These are phyloP conservation scores for Trogon surrucura DNA, from an alignment of 2,113 vertebrate species.

Conservation along the genomic window DNA sequence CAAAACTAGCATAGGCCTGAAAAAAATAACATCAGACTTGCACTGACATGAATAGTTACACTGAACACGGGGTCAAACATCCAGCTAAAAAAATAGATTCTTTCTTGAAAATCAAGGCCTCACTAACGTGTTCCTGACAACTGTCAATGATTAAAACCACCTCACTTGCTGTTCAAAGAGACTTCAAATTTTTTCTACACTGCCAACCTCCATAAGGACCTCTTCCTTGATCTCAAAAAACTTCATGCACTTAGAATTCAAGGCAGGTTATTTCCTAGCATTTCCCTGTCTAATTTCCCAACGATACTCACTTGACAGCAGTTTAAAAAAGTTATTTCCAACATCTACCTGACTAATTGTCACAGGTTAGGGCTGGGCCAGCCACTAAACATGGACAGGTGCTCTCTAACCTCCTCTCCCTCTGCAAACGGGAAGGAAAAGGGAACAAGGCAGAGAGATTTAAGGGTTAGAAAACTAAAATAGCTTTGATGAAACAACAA, in stretches of 20 bases:
- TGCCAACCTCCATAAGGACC: background rate
- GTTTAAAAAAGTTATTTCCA: background rate
- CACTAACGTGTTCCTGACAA: background rate
- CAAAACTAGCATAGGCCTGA: background rate
- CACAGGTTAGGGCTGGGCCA: too few relatives aligned
- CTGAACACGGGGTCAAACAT: background rate
- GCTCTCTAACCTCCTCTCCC: too few relatives aligned
- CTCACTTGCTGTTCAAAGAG: background rate
- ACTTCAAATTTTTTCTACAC: background rate
- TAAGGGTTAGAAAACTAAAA: too few relatives aligned
- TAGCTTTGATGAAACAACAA: too few relatives aligned
- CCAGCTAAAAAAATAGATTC: background rate
- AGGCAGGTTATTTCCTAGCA: background rate
- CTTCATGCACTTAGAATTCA: background rate
- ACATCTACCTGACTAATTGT: background rate
- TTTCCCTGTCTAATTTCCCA: background rate
- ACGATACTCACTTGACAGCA: background rate
- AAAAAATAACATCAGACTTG: constrained; percentile 6
- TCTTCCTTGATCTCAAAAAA: background rate
- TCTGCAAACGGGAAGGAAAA: too few relatives aligned
- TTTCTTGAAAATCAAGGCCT: background rate
- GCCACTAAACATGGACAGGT: too few relatives aligned
- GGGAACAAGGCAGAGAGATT: too few relatives aligned
- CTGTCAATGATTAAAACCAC: background rate
- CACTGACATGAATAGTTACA: background rate